Conservation (phyloP, 2,888 invertebrate genomes). For the Ectemnius lituratus region DNA sequence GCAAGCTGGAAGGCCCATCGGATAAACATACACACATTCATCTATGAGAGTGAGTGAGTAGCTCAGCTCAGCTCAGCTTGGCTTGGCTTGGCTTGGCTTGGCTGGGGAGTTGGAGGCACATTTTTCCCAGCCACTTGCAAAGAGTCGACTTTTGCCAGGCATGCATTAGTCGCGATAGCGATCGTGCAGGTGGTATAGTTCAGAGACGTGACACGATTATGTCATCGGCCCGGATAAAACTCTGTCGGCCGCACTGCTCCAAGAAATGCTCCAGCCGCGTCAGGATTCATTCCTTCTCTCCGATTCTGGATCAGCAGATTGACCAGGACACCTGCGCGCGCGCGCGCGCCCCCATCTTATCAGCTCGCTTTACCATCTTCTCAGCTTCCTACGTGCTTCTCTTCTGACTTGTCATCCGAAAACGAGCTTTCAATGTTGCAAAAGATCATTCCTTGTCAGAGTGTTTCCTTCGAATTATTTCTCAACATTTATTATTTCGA, state of each 20-base stretch:
- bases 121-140: conserved; percentile 51
- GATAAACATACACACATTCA: too few species aligned
- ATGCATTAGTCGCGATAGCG: conserved; percentile 56
- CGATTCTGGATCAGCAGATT: conserved; percentile 55
- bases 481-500: too few species aligned
- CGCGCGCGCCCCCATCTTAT: conserved; percentile 43
- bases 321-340: conserved; percentile 59
- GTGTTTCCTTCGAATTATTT: too few species aligned
- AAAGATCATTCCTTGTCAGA: too few species aligned
- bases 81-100: too few species aligned
- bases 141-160: conserved; percentile 60
- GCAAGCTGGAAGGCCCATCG: too few species aligned
- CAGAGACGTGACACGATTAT: conserved; percentile 61
- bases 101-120: conserved; percentile 2
- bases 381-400: conserved; percentile 5
- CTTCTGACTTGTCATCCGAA: too few species aligned
- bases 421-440: too few species aligned
- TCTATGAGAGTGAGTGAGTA: too few species aligned
- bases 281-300: conserved; percentile 39
- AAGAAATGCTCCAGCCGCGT: conserved; percentile 44
- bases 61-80: too few species aligned
- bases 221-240: conserved; percentile 61
- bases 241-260: conserved; percentile 49
- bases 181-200: conserved; percentile 63
- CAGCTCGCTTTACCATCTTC: conserved; percentile 59